Evolutionary conservation across 2,113 vertebrate genomes (phyloP), one percentile per base, ranked within the genome.

Genomic region (Nicator chloris): DNA sequence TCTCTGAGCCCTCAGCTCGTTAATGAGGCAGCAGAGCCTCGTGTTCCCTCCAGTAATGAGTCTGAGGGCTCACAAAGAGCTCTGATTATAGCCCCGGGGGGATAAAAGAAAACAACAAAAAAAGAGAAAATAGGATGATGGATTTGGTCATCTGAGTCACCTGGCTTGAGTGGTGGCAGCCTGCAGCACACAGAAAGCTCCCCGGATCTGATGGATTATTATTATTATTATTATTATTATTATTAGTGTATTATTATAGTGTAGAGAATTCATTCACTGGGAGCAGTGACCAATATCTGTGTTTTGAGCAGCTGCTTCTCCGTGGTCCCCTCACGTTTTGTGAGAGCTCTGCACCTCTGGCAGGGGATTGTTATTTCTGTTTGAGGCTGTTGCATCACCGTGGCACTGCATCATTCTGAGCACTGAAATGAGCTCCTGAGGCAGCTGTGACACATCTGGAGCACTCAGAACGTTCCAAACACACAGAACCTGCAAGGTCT

Each of bases 191-290:
- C 30, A 49, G 28, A 17, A 59, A 80, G 30, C 20, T 77, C 21
- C 56, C 39, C 65, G 88, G 39, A 13, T 47, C 16, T 51, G 50
- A 17, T 9, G 7, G 13, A 21, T 45, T 17, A 27, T 33, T 35
- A 14, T 39, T 33, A 8, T n/a, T n/a, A n/a, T n/a, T n/a, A n/a
- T n/a, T n/a, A n/a, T n/a, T n/a, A 21, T 45, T 17, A 27, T 33
- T 35, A 14, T 39, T 31, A 10, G 1, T 26, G 0, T 3, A 2
- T 16, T 10, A 8, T 66, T 14, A 4, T 1, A 27, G 9, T 2
- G 1, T 2, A 6, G 24, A 57, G 6, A 1, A 70, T 23, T 47
- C 12, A 10, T 30, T 91, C 53, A 12, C 17, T 9, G 11, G 15
- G 3, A 24, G 6, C 6, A 40, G 16, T n/a, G 18, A 80, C 56